phyloP scores from a whole-genome alignment of 2,888 invertebrate genomes.

The Auanema freiburgensis region DNA sequence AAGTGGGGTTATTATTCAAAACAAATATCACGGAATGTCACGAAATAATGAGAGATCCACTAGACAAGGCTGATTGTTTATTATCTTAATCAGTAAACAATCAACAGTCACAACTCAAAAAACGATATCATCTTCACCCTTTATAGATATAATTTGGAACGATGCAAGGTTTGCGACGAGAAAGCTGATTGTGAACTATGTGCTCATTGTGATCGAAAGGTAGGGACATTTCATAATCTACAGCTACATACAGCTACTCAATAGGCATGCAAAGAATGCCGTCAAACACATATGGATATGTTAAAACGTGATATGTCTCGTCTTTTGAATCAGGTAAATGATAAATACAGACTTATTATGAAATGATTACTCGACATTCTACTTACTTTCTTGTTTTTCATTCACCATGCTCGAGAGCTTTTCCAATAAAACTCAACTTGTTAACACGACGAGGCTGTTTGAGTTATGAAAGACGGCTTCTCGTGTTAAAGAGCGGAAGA shows the following conservation, averaged over 20 bases:
- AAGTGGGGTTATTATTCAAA: no score
- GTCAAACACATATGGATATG: slow-evolving; percentile 89
- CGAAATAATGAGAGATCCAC: no score
- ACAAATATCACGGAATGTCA: no score
- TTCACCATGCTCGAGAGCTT: background rate
- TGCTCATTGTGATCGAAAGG: slow-evolving; percentile 86
- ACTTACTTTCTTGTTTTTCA: background rate
- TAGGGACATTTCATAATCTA: slow-evolving; percentile 11
- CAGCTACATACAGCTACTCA: background rate
- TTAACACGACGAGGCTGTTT: background rate
- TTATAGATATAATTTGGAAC: slow-evolving; percentile 63
- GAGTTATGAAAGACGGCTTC: slow-evolving; percentile 1
- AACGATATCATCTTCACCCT: no score
- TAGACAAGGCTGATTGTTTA: no score
- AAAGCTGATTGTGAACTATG: slow-evolving; percentile 70
- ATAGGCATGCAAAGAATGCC: slow-evolving; percentile 76
- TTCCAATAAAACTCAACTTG: slow-evolving; percentile 1
- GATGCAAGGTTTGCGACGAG: slow-evolving; percentile 65
- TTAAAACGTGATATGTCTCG: slow-evolving; percentile 85
- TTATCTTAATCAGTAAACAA: no score
- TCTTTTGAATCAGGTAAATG: slow-evolving; percentile 77
- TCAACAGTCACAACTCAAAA: no score
- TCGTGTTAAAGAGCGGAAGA: no score
- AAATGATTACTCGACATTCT: background rate
- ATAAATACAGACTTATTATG: background rate